Evolutionary conservation across 1,140 invertebrate species (phyloP), one percentile per base, ranked within the genome.

Genomic region (Heliconius melpomene): DNA sequence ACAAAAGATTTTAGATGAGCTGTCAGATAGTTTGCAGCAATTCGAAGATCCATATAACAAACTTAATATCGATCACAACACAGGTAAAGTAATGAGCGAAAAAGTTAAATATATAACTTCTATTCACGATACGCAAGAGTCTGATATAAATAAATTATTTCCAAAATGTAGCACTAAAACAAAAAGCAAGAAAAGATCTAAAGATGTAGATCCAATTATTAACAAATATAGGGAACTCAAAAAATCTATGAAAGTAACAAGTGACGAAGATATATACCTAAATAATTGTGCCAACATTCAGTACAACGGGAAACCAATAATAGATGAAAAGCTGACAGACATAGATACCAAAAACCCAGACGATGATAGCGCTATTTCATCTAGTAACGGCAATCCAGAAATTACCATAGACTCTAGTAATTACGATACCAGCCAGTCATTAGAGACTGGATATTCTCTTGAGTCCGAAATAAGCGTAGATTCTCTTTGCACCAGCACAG

Each of bases 31-130:
- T 72, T 88, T 95, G 76, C 94, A 95, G 86, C 94, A 95, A 84
- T 90, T 96, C 75, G 94, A 95, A 87, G 95, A 96, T 89, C 95
- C 95, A 5, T 96, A 95, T 29, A 93, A 94, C 85, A 95, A 95
- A 86, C 87, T 96, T 38, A 80, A 77, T 38, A 77, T 52, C 20
- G 83, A 84, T 71, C 72, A 60, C 16, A 50, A 38, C 72, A 74
- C 74, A 74, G 95, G 93, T 54, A 95, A 96, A 80, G 84, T 72
- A 36, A 52, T 96, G 8, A 95, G 95, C 72, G 32, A 94, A 94
- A 78, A 95, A 95, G 79, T 90, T 91, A 94, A 91, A 87, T 91
- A 87, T 60, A 88, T 95, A 86, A 87, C 95, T 78, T 93, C 93
- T 8, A 80, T 92, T 73, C 91, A 90, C 46, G 93, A 94, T 46